Base-by-base conservation (phyloP, 2,797 vertebrate species). In the Propithecus perrieri region DNA sequence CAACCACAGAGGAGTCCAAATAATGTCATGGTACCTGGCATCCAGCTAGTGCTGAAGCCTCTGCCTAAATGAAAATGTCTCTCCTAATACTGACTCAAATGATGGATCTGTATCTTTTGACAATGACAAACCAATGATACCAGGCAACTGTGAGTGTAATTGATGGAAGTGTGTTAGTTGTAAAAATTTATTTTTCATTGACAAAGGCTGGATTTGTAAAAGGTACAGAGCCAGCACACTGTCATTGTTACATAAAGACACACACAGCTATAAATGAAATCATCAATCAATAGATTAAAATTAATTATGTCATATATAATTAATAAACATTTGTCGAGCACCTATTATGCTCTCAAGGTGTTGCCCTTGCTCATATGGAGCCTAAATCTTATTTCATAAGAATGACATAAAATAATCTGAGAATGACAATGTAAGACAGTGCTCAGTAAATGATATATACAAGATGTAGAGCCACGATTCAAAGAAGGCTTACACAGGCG, bases 31-130 rank as follows among this genome's bases (percentile, higher is more conserved):
- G 43, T 69, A 74, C 74, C 80, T 89, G 78, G 26, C 80, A 78
- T 71, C 41, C 75, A 92, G 76, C 79, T 95, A 79, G 57, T 12
- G 88, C 80, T 72, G 50, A 78, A 94, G 89, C 28, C 79, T 83
- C 93, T 89, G 57, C 87, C 71, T 81, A 84, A 91, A 57, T 57
- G 57, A 95, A 91, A 79, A 80, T 26, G 38, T 5, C 38, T 61
- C 22, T 81, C 48, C 43, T 35, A 53, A 59, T 78, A 53, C 1
- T 79, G 69, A 85, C 26, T 88, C 48, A 71, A 63, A 75, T 79
- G 76, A 57, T 59, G 43, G 24, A 20, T 87, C 28, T 65, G 28
- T n/a, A 35, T 20, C 35, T 53, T 88, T 57, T 84, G 78, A 95
- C 28, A 79, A 95, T 85, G 69, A 83, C 24, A 89, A 61, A n/a